Base-by-base conservation (phyloP, 2,797 vertebrate genomes). In the Crenuchus spilurus region DNA sequence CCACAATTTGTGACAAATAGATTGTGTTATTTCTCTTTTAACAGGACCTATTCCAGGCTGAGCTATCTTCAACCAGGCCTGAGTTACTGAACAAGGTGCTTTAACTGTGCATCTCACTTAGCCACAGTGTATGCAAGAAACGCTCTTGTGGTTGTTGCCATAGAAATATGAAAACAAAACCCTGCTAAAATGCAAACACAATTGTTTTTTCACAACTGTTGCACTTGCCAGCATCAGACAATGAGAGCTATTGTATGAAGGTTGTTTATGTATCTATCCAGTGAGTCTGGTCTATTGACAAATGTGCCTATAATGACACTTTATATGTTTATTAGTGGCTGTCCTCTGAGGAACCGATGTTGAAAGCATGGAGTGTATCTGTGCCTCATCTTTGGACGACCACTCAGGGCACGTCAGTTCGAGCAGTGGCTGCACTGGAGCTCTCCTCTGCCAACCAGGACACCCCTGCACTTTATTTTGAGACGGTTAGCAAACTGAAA, bases 401-500 rank as follows among this genome's bases (percentile, higher is more conserved):
- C 26, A 84, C 87, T 0, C 30, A 64, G 58, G 93, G 93, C 0
- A 86, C 91, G 0, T 64, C 80, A 0, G 85, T 95, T 65, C 83
- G 66, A 75, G 88, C 87, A 0, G 61, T 80, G 2, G 86, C 89
- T n/a, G 88, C 84, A 3, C 84, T 88, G 13, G 83, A 90, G 68
- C 77, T 97, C 54, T 63, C 54, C 39, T 87, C 88, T 65, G 81
- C 81, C n/a, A 41, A 4, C 0, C 0, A 80, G 60, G 60, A 60
- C 1, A 22, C 62, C 0, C 80, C 77, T 7, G 24, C 58, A 2
- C 83, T 96, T 11, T 85, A 82, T 82, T 94, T 95, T 79, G 84
- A 94, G 83, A 84, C 83, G 88, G 96, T 94, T 70, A 89, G 91
- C 80, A 2, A 44, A 3, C 16, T n/a, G n/a, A n/a, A n/a, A n/a